phyloP scores from a whole-genome alignment of 2,888 invertebrate genomes.

The Megamerina dolium region DNA sequence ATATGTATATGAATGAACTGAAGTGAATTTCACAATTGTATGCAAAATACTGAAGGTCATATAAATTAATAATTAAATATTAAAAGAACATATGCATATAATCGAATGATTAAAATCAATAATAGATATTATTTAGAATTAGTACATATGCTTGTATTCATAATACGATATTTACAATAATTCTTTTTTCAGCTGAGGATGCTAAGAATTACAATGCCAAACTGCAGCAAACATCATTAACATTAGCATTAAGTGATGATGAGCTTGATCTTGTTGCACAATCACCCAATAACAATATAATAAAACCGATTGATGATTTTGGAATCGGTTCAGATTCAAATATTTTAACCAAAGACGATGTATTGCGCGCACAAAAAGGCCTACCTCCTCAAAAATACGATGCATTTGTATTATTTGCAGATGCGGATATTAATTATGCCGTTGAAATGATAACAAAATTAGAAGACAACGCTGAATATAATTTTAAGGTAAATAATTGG shows the following conservation, averaged over 20 bases:
- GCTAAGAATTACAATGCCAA: slow-evolving; percentile 28
- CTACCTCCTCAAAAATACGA: slow-evolving; percentile 62
- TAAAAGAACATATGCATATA: too few species aligned
- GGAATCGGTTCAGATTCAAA: slow-evolving; percentile 26
- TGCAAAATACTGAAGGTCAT: too few species aligned
- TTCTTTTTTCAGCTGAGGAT: slow-evolving; percentile 28
- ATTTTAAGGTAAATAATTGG: slow-evolving; percentile 55
- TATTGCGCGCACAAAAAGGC: slow-evolving; percentile 49
- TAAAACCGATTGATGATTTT: slow-evolving; percentile 16
- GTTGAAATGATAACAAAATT: slow-evolving; percentile 58
- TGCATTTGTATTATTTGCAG: slow-evolving; percentile 71
- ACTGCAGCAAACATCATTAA: slow-evolving; percentile 19
- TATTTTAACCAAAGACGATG: slow-evolving; percentile 54
- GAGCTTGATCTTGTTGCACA: slow-evolving; percentile 10
- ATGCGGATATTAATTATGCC: slow-evolving; percentile 67
- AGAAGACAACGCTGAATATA: slow-evolving; percentile 52
- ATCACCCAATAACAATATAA: background rate
- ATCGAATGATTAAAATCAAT: too few species aligned
- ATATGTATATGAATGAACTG: too few species aligned
- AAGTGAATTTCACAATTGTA: too few species aligned
- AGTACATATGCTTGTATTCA: background rate
- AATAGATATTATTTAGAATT: too few species aligned
- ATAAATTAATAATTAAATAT: too few species aligned
- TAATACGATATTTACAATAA: background rate
- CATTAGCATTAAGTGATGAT: slow-evolving; percentile 1